Evolutionary conservation across 2,888 invertebrate species (phyloP), one percentile per base, ranked within the genome.

Genomic region (Syrista parreyssii): DNA sequence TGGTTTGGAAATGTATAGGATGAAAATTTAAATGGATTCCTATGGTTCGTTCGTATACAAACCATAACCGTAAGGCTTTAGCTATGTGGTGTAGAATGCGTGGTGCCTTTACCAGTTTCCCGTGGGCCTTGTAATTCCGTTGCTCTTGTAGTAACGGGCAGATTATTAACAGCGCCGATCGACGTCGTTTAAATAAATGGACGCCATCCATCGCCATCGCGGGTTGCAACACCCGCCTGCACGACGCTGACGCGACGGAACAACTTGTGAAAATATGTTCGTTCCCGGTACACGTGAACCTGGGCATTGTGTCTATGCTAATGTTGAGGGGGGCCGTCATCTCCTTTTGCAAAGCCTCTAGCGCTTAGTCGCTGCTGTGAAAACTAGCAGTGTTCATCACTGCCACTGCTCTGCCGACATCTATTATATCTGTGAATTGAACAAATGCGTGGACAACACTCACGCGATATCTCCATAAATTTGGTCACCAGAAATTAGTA

Each of bases 401-500:
- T 55, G 55, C 55, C 55, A 55, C 40, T 23, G 23, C 40, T 55
- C 40, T 55, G 40, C 40, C 40, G 40, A 23, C 55, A 9, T 9
- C 55, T 55, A 55, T 55, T 55, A 55, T 33, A 68, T 71, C 71
- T 71, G 32, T 34, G 75, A 55, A 23, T 6, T 55, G 34, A 40
- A 34, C 40, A 76, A 55, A 76, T 55, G 73, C 73, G 73, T 76
- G 76, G 36, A 72, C 55, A 55, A 55, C 34, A 68, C 78, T 78
- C 80, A 80, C 80, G 80, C 80, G 78, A 80, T 78, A 76, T 80
- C 73, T 75, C 80, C 55, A 76, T 79, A 77, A 80, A 80, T 79
- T 77, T 77, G 79, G 73, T 68, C 55, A 76, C 55, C 68, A 71
- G 72, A 72, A 55, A 55, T 55, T 55, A 55, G 23, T 32, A 55